Percentiles rank a stretch among this genome's conserved stretches.
phyloP scores from a whole-genome alignment of 2,113 vertebrate genomes.

The Tursiops truncatus region DNA sequence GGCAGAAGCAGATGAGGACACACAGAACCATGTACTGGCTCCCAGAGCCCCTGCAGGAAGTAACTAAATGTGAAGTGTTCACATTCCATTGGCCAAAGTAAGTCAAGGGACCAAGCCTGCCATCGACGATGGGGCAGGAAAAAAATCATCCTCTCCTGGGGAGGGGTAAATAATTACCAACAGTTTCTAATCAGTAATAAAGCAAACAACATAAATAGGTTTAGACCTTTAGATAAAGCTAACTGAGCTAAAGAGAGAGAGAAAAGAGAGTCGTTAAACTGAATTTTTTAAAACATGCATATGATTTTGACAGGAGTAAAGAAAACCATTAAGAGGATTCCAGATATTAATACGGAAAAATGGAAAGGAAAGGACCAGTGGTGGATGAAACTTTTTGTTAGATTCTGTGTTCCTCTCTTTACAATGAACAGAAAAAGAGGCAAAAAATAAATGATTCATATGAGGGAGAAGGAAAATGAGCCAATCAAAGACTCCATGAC shows the following conservation, averaged over 20 bases:
- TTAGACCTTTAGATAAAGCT: neutral
- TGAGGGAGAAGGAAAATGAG: neutral
- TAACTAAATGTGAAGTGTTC: neutral
- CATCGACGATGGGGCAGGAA: fast-evolving
- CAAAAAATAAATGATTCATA: neutral
- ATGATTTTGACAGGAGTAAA: neutral
- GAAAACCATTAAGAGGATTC: neutral
- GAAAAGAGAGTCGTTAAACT: neutral
- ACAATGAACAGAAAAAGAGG: neutral
- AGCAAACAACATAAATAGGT: neutral
- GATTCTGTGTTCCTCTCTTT: neutral
- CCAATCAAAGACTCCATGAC: neutral
- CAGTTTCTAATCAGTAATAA: neutral
- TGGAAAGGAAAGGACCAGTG: neutral
- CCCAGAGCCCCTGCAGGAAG: neutral
- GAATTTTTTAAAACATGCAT: neutral
- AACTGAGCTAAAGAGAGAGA: neutral
- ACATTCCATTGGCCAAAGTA: neutral
- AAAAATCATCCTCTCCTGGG: neutral
- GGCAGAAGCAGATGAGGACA: neutral
- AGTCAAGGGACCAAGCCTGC: neutral
- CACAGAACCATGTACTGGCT: neutral
- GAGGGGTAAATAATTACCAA: neutral
- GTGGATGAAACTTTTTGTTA: neutral
- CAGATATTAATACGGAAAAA: neutral